Conservation (phyloP, 1,140 invertebrate genomes). For the Drosophila truncata region DNA sequence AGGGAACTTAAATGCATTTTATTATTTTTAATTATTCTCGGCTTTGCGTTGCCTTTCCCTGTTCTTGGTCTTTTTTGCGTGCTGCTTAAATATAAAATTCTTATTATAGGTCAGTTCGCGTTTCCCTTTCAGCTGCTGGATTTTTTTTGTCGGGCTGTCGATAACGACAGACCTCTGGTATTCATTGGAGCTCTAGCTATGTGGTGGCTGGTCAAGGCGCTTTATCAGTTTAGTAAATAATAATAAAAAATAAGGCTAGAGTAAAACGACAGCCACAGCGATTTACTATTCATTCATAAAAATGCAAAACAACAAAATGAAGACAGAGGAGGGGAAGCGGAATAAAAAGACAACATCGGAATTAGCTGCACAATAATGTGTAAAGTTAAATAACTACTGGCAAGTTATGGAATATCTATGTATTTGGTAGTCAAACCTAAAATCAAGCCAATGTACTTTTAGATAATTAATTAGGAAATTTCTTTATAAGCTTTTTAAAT, state of each 20-base stretch:
- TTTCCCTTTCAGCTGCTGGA: conserved; percentile 68
- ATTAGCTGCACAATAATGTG: conserved; percentile 28
- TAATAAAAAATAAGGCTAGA: conserved; percentile 1
- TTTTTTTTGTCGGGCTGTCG: conserved; percentile 43
- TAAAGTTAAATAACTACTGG: not conserved
- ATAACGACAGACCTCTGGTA: conserved; percentile 41
- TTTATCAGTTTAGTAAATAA: conserved; percentile 67
- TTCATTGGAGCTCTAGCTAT: not conserved
- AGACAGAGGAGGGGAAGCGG: not conserved
- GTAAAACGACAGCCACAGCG: conserved; percentile 30
- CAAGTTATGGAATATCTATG: not conserved
- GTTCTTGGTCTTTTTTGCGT: conserved; percentile 30
- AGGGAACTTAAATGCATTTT: conserved; percentile 3
- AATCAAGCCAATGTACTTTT: too few species aligned
- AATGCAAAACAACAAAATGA: conserved; percentile 45
- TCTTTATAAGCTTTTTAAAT: too few species aligned
- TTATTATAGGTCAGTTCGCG: conserved; percentile 81
- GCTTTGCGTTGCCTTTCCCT: not conserved
- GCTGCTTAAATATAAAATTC: conserved; percentile 69
- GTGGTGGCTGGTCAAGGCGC: conserved; percentile 56
- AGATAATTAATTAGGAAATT: too few species aligned
- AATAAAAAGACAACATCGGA: conserved; percentile 24
- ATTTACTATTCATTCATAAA: conserved; percentile 74
- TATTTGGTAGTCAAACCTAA: too few species aligned
- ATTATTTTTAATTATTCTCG: conserved; percentile 20